Evolutionary conservation across 1,140 invertebrate genomes (phyloP).

Genomic region (Condylostylus longicornis): DNA sequence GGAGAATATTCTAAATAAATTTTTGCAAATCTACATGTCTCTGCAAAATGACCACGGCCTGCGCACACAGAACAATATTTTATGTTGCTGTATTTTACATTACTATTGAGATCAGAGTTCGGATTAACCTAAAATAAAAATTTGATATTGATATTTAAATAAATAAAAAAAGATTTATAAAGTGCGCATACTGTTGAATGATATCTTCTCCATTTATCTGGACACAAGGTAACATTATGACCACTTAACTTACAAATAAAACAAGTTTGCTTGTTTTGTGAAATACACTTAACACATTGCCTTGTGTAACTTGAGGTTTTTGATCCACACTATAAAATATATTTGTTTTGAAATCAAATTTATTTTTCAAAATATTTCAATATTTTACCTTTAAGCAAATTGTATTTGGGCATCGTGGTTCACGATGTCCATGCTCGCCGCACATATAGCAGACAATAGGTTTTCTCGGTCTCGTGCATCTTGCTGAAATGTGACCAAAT

Average conservation of each 20-base stretch:
- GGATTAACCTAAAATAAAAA: conserved; percentile 26
- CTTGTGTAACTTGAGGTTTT: conserved; percentile 38
- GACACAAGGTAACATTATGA: conserved; percentile 41
- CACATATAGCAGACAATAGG: conserved; percentile 43
- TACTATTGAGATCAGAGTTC: conserved; percentile 26
- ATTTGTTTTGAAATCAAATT: not conserved
- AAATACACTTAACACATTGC: conserved; percentile 42
- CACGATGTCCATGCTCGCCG: conserved; percentile 41
- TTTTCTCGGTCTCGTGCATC: conserved; percentile 33
- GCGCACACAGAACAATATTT: conserved; percentile 47
- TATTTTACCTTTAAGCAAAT: conserved; percentile 46
- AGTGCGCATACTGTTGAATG: conserved; percentile 47
- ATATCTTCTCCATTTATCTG: conserved; percentile 52
- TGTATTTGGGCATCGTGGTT: conserved; percentile 44
- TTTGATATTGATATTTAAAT: not conserved
- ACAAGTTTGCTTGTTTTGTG: conserved; percentile 37
- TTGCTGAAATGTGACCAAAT: conserved; percentile 38
- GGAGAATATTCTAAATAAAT: conserved; percentile 14
- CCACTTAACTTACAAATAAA: conserved; percentile 41
- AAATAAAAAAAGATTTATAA: not conserved
- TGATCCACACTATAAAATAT: conserved; percentile 42
- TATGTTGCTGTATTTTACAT: conserved; percentile 28
- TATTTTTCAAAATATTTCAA: not conserved
- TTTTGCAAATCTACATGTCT: conserved; percentile 31
- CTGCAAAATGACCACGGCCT: conserved; percentile 42